These are phyloP conservation scores for Euplexia lucipara DNA, from an alignment of 2,888 invertebrate genomes.

Conservation along the genomic window DNA sequence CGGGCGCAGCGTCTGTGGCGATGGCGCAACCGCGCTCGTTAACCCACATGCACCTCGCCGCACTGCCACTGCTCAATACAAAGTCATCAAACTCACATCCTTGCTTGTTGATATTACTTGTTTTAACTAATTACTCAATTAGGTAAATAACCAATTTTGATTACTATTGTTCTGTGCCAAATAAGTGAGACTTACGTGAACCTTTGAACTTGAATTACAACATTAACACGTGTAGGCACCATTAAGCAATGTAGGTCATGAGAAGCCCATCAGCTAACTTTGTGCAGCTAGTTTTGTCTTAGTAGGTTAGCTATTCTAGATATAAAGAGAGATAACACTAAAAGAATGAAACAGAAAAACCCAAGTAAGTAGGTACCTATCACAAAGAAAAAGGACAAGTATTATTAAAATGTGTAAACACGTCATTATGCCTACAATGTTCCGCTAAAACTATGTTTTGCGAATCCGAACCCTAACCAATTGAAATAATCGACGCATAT, in stretches of 20 bases:
- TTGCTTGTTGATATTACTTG: constrained; percentile 54
- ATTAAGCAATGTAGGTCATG: constrained; percentile 36
- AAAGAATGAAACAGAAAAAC: constrained; percentile 23
- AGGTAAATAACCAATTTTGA: constrained; percentile 20
- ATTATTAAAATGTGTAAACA: constrained; percentile 41
- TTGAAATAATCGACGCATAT: constrained; percentile 72
- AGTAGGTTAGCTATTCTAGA: constrained; percentile 5
- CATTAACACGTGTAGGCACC: constrained; percentile 16
- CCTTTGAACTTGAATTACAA: constrained; percentile 14
- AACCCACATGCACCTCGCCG: constrained; percentile 82
- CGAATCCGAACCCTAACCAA: constrained; percentile 65
- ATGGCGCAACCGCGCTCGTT: constrained; percentile 85
- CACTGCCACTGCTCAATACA: constrained; percentile 57
- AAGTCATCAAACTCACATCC: constrained; percentile 74
- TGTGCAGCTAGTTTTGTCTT: constrained; percentile 9
- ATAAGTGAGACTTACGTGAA: constrained; percentile 2
- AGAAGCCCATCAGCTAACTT: constrained; percentile 31
- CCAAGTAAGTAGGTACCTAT: not conserved
- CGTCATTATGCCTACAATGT: constrained; percentile 39
- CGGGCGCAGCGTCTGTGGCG: constrained; percentile 71
- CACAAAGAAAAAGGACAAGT: constrained; percentile 13
- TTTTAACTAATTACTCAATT: constrained; percentile 50
- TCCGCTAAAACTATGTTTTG: constrained; percentile 53
- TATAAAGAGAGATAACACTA: constrained; percentile 14
- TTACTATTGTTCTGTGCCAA: constrained; percentile 19